Conservation (phyloP, 2,113 vertebrate genomes). For the Pyxicephalus adspersus region DNA sequence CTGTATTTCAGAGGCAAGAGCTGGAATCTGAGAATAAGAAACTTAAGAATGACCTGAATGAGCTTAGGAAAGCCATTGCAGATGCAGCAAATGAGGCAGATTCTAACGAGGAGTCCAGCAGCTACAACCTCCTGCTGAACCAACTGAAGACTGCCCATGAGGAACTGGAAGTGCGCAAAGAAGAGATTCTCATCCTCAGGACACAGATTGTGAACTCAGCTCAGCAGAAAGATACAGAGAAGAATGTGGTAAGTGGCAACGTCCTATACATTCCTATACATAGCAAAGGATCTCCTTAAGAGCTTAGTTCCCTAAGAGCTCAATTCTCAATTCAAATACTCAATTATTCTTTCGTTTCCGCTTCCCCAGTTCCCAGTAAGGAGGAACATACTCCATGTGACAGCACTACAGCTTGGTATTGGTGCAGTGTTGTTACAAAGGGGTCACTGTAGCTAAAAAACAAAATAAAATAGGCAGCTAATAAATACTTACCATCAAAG, state of each 20-base stretch:
- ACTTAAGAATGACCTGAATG: constrained; percentile 92
- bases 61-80: constrained; percentile 79
- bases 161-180: constrained; percentile 93
- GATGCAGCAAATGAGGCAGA: constrained; percentile 69
- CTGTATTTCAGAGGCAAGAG: constrained; percentile 83
- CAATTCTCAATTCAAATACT: too few relatives aligned
- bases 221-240: constrained; percentile 67
- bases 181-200: constrained; percentile 91
- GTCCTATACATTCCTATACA: too few relatives aligned
- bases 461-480: too few relatives aligned
- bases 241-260: constrained; percentile 65
- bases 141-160: constrained; percentile 87
- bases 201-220: constrained; percentile 83
- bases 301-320: too few relatives aligned
- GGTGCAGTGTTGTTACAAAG: too few relatives aligned
- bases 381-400: too few relatives aligned
- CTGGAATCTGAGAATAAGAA: constrained; percentile 95
- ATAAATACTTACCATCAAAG: too few relatives aligned
- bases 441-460: too few relatives aligned
- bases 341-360: too few relatives aligned
- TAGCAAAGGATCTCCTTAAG: too few relatives aligned
- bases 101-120: constrained; percentile 69
- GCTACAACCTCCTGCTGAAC: constrained; percentile 82
- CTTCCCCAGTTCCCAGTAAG: too few relatives aligned
- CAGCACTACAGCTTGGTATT: too few relatives aligned